phyloP scores from a whole-genome alignment of 2,888 invertebrate species.

The Dendrolimus pini region DNA sequence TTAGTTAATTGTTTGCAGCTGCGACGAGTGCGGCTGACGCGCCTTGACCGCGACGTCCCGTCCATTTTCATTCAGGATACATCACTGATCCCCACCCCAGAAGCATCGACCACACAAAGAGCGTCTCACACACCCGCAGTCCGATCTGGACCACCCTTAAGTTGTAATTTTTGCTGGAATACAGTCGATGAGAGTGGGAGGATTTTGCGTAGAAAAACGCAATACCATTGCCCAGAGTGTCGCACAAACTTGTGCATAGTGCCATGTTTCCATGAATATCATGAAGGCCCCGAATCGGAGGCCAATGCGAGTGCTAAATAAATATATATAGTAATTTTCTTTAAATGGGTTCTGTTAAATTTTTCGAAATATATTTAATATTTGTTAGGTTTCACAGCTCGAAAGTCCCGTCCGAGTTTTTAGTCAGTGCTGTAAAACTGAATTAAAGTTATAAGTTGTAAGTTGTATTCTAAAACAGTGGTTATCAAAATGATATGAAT shows the following conservation, averaged over 20 bases:
- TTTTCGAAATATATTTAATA: no score
- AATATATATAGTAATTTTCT: background rate
- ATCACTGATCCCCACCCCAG: constrained; percentile 7
- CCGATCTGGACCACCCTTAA: constrained; percentile 88
- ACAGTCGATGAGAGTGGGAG: constrained; percentile 89
- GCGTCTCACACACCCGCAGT: constrained; percentile 91
- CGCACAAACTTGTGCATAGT: constrained; percentile 93
- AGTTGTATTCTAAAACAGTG: no score
- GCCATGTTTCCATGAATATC: constrained; percentile 92
- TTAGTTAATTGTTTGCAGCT: background rate
- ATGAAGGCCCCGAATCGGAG: constrained; percentile 70
- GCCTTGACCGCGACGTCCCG: constrained; percentile 20
- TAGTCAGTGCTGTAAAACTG: no score
- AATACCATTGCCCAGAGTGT: constrained; percentile 93
- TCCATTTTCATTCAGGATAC: background rate
- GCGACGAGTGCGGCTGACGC: background rate
- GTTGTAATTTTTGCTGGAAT: constrained; percentile 95
- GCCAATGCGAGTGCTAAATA: constrained; percentile 20
- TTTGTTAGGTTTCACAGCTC: no score
- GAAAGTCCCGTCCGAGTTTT: no score
- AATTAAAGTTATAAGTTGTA: no score
- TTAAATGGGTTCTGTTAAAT: no score
- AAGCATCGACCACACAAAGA: constrained; percentile 47
- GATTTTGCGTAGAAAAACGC: constrained; percentile 89
- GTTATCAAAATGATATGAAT: no score